Evolutionary conservation across 2,113 vertebrate species (phyloP), one percentile per base, ranked within the genome.

Genomic region (Salvelinus fontinalis): DNA sequence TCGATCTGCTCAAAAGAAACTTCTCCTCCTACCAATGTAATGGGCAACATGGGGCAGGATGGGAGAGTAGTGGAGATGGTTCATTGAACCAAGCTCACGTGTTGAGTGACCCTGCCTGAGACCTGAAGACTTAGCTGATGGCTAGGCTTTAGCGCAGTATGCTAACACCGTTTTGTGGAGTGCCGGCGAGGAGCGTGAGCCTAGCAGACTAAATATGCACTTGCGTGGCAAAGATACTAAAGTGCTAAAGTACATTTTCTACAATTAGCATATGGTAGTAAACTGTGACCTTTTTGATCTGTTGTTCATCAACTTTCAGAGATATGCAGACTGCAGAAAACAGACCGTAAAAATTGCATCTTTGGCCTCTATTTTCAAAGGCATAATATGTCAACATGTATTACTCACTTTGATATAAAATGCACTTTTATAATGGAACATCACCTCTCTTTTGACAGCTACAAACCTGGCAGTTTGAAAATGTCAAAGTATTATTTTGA

Each of bases 391-490:
- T 76, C 39, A 62, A 51, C 39, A 71, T 60, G 31, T 12, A 0
- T 67, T 39, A 72, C 27, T 71, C 44, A 65, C 44, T 72, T 65
- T 77, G 69, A 66, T 69, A 71, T 68, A 77, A 64, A 31, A 48
- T 72, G 44, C 24, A 18, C 39, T 66, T 71, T 70, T 75, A 67
- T 31, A 71, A 71, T 27, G 29, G 59, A 44, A 70, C 18, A 54
- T 72, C 59, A 11, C 31, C 18, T 74, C 39, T 74, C 70, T 79
- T 72, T 29, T 76, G 76, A 74, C 67, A 74, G 71, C 71, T 74
- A 57, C 75, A 67, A 68, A 48, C 74, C n/a, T 74, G 67, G 54
- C 22, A 67, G 60, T 70, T 54, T 74, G 62, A 54, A 79, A 84
- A 84, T 81, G 77, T 20, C 60, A 76, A 76, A 70, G 60, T 57